phyloP scores from a whole-genome alignment of 2,888 invertebrate genomes.

The Cantharis flavilabris region DNA sequence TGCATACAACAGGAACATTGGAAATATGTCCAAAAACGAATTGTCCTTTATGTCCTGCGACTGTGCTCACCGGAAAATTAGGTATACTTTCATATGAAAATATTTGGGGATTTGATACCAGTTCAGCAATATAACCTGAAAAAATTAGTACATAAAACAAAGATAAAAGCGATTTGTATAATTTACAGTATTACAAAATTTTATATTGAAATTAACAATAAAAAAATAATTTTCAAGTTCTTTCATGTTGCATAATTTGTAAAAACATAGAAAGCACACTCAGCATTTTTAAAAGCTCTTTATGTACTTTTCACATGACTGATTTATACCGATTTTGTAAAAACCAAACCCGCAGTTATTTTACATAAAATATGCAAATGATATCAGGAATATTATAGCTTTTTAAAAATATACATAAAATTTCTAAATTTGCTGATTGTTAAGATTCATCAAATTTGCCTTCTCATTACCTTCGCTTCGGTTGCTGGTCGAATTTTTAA shows the following conservation, averaged over 20 bases:
- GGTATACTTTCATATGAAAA: constrained; percentile 91
- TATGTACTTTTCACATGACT: not conserved
- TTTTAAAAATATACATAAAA: not conserved
- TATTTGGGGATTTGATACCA: constrained; percentile 68
- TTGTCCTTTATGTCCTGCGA: constrained; percentile 89
- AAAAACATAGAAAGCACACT: not conserved
- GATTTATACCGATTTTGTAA: not conserved
- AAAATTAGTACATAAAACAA: not conserved
- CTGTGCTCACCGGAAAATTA: constrained; percentile 90
- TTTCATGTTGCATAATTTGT: not conserved
- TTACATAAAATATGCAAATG: not conserved
- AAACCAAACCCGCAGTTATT: not conserved
- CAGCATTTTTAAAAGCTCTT: not conserved
- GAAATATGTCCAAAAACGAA: constrained; percentile 87
- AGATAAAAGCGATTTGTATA: not conserved
- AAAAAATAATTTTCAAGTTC: not conserved
- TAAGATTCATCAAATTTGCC: not conserved
- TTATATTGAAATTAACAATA: not conserved
- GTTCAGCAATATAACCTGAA: constrained; percentile 78
- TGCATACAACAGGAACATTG: constrained; percentile 85
- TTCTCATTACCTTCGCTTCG: not conserved
- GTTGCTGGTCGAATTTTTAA: not conserved
- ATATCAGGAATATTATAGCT: not conserved
- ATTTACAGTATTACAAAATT: not conserved
- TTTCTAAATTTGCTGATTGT: not conserved